Conservation (phyloP, 2,797 vertebrate species). For the Anguilla anguilla region DNA sequence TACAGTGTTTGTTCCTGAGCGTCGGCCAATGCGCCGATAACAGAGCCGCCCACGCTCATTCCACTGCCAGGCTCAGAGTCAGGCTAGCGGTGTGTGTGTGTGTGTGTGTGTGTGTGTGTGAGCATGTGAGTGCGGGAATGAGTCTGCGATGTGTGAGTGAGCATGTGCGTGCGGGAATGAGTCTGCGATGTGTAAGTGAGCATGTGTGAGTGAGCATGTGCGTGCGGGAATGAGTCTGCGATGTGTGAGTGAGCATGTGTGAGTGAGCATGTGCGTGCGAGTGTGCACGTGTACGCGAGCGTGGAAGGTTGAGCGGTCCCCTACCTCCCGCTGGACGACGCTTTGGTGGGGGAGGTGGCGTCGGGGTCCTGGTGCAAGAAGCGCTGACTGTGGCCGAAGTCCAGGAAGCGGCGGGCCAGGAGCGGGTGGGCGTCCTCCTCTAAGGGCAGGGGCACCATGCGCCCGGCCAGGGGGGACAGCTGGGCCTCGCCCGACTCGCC, state of each 20-base stretch:
- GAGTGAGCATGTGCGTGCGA: background rate
- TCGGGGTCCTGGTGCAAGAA: conserved; percentile 90
- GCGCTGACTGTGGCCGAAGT: conserved; percentile 92
- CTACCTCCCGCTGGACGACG: conserved; percentile 83
- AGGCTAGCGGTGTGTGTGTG: background rate
- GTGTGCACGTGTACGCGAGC: background rate
- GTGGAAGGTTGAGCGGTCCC: background rate
- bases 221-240: background rate
- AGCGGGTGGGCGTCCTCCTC: conserved; percentile 85
- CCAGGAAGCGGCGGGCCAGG: conserved; percentile 86
- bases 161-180: background rate
- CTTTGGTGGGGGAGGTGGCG: conserved; percentile 85
- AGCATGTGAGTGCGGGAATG: background rate
- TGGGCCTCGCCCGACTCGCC: conserved; percentile 92
- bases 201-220: background rate
- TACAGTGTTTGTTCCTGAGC: background rate
- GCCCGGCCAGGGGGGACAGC: conserved; percentile 91
- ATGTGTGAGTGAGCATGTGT: no score
- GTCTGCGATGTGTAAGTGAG: background rate
- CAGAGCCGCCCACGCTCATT: background rate
- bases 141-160: background rate
- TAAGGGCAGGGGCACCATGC: conserved; percentile 86
- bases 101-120: background rate
- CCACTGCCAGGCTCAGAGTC: background rate
- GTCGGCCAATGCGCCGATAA: background rate